phyloP scores from a whole-genome alignment of 2,888 invertebrate species.

The Therioaphis trifolii region DNA sequence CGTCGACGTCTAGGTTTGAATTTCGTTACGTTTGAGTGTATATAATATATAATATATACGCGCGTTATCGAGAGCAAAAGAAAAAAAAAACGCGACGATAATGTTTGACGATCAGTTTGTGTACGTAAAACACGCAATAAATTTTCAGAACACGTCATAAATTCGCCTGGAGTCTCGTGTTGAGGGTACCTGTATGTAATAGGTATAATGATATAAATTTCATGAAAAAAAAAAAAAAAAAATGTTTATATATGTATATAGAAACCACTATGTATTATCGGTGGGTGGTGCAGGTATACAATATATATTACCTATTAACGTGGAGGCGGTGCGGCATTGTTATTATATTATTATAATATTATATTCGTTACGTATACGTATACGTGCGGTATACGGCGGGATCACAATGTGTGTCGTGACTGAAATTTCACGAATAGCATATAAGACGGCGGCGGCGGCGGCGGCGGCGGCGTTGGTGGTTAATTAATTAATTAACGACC shows the following conservation, averaged over 20 bases:
- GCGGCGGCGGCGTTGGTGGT: neutral
- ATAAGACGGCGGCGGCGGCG: neutral
- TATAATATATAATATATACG: too few relatives aligned
- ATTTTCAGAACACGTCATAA: neutral
- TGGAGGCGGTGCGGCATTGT: slow-evolving; percentile 42
- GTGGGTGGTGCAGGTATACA: slow-evolving; percentile 9
- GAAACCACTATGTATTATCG: neutral
- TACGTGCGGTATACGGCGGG: neutral
- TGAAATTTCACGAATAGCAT: slow-evolving; percentile 8
- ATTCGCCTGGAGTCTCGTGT: neutral
- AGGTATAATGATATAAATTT: too few relatives aligned
- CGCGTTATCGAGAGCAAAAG: too few relatives aligned
- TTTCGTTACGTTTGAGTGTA: too few relatives aligned
- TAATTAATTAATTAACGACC: slow-evolving; percentile 41
- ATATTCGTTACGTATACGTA: neutral
- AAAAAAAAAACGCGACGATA: too few relatives aligned
- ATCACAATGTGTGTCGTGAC: slow-evolving; percentile 25
- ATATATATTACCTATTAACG: slow-evolving; percentile 2
- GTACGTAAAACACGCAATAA: too few relatives aligned
- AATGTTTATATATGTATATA: neutral
- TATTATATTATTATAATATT: slow-evolving; percentile 32
- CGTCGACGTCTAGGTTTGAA: too few relatives aligned
- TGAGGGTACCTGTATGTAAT: neutral
- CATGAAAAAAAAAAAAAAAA: too few relatives aligned
- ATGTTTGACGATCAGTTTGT: too few relatives aligned